Evolutionary conservation across 2,797 vertebrate species (phyloP).

Genomic region (Sebastes goodei): DNA sequence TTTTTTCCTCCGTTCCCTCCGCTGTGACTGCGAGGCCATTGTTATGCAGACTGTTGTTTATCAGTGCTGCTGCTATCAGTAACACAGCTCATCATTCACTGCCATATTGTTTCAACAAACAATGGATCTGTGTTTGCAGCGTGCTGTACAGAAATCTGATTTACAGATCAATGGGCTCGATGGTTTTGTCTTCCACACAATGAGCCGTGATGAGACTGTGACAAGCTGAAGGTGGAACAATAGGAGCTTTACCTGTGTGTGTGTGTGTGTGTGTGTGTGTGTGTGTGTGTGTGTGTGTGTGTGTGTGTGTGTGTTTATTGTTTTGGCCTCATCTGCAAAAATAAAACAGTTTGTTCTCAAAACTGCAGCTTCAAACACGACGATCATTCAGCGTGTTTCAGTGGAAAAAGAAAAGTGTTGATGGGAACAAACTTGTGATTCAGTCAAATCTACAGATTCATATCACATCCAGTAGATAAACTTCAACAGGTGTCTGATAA

Average conservation of each 20-base stretch:
- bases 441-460: neutral
- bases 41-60: slow-evolving; percentile 69
- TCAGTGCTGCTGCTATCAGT: slow-evolving; percentile 62
- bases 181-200: slow-evolving; percentile 63
- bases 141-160: slow-evolving; percentile 58
- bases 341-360: neutral
- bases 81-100: slow-evolving; percentile 70
- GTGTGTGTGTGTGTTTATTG: neutral
- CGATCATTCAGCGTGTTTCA: neutral
- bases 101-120: slow-evolving; percentile 67
- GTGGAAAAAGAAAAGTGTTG: neutral
- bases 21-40: slow-evolving; percentile 47
- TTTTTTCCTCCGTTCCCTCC: neutral
- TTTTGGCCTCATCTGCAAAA: slow-evolving; percentile 14
- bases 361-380: neutral
- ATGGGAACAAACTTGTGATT: neutral
- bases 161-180: slow-evolving; percentile 51
- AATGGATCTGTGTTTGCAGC: slow-evolving; percentile 60
- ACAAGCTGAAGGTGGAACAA: slow-evolving; percentile 57
- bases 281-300: neutral
- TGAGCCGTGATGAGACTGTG: slow-evolving; percentile 59
- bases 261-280: neutral
- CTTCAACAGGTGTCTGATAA: too few relatives aligned
- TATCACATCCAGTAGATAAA: neutral
- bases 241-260: slow-evolving; percentile 27